Evolutionary conservation across 2,888 invertebrate genomes (phyloP).

Genomic region (Drosophila conformis): DNA sequence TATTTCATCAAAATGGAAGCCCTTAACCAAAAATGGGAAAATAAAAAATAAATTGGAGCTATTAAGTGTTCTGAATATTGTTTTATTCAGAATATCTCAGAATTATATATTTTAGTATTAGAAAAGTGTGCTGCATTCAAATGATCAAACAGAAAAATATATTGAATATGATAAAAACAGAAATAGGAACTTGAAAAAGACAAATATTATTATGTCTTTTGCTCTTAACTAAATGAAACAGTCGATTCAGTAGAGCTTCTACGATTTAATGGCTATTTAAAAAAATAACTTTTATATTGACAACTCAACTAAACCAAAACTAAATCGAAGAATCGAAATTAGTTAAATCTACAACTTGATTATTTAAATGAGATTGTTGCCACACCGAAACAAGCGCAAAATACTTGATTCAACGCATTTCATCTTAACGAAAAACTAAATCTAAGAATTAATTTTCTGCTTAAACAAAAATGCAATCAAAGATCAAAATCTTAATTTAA

Average conservation of each 20-base stretch:
- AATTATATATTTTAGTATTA: not conserved
- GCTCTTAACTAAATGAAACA: not conserved
- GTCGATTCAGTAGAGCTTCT: not conserved
- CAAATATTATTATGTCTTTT: not conserved
- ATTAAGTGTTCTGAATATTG: not conserved
- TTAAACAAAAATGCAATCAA: not conserved
- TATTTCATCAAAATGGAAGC: conserved; percentile 9
- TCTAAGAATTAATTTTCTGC: not conserved
- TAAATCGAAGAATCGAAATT: not conserved
- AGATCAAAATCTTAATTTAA: not conserved
- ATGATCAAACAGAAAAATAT: fast-evolving
- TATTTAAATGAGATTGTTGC: not conserved
- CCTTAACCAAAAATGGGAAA: not conserved
- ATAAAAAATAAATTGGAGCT: not conserved
- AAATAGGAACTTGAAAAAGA: not conserved
- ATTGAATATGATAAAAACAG: not conserved
- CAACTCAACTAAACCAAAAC: not conserved
- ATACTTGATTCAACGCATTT: not conserved
- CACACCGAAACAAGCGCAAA: not conserved
- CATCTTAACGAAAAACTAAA: not conserved
- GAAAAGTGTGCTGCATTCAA: not conserved
- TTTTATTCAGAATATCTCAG: not conserved
- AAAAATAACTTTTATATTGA: not conserved
- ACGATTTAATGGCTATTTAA: not conserved
- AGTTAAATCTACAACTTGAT: not conserved